Evolutionary conservation across 2,888 invertebrate genomes (phyloP).

Genomic region (Elysia crispata): DNA sequence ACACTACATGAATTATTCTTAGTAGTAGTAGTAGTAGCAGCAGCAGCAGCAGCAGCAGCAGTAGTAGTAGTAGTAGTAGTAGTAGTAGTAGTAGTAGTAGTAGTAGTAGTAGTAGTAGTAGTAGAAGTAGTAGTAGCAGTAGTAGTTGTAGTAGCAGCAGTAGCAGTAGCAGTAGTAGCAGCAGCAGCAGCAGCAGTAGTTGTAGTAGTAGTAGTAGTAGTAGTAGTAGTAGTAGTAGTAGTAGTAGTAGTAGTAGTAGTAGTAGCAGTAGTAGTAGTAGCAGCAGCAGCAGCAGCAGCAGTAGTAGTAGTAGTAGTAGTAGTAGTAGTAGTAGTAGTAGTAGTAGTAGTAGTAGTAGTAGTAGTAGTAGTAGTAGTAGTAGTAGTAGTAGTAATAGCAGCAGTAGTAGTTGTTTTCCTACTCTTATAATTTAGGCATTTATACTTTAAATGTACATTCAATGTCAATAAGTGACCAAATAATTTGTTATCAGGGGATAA

Average conservation of each 20-base stretch:
- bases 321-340: not conserved
- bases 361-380: not conserved
- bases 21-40: too few species aligned
- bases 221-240: not conserved
- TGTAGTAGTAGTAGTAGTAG: not conserved
- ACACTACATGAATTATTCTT: too few species aligned
- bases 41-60: too few species aligned
- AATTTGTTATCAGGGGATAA: too few species aligned
- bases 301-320: not conserved
- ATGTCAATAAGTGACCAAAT: too few species aligned
- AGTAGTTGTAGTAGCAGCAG: not conserved
- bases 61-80: too few species aligned
- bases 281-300: not conserved
- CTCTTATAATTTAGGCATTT: too few species aligned
- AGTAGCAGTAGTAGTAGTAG: constrained; percentile 1
- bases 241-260: not conserved
- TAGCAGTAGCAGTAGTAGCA: not conserved
- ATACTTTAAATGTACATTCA: too few species aligned
- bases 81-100: too few species aligned
- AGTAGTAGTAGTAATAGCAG: not conserved
- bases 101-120: too few species aligned
- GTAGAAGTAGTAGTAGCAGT: not conserved
- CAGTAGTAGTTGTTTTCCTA: too few species aligned
- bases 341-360: not conserved
- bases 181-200: not conserved